A percentile compares a stretch with the other conserved stretches of the same genome.
These are phyloP conservation scores for Bugula neritina DNA, from an alignment of 2,888 invertebrate genomes.

Conservation along the genomic window DNA sequence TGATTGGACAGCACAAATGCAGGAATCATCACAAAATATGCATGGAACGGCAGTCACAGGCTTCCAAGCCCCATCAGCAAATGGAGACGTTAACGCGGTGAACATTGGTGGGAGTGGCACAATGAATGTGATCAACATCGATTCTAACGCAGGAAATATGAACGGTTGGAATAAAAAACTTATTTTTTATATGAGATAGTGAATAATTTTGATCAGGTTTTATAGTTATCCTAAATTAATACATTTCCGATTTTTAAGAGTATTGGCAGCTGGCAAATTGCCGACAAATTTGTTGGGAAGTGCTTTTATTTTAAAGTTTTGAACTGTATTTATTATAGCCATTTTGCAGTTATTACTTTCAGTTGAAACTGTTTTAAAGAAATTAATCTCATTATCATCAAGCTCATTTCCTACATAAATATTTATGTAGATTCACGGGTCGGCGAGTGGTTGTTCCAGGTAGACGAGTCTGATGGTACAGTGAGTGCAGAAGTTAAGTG, in stretches of 20 bases:
- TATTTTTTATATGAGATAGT: too few relatives aligned
- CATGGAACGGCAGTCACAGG: not conserved
- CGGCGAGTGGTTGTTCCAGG: conserved; percentile 12
- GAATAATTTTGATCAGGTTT: too few relatives aligned
- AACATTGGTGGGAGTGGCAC: not conserved
- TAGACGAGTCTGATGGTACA: conserved; percentile 3
- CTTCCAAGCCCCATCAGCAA: not conserved
- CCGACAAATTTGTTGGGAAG: too few relatives aligned
- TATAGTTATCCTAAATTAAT: too few relatives aligned
- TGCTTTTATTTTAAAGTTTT: too few relatives aligned
- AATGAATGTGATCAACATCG: not conserved
- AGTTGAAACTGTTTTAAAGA: too few relatives aligned
- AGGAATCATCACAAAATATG: not conserved
- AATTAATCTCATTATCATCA: too few relatives aligned
- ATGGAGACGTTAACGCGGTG: not conserved
- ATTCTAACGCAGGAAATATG: not conserved
- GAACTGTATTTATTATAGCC: too few relatives aligned
- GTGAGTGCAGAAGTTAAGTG: not conserved
- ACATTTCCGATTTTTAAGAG: too few relatives aligned
- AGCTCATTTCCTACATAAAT: too few relatives aligned
- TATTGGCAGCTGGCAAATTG: too few relatives aligned
- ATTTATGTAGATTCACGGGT: not conserved
- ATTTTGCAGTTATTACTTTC: too few relatives aligned
- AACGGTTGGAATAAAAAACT: not conserved
- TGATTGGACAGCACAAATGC: not conserved